Evolutionary conservation across 1,140 invertebrate species (phyloP).

Genomic region (Medauroidea extradentata): DNA sequence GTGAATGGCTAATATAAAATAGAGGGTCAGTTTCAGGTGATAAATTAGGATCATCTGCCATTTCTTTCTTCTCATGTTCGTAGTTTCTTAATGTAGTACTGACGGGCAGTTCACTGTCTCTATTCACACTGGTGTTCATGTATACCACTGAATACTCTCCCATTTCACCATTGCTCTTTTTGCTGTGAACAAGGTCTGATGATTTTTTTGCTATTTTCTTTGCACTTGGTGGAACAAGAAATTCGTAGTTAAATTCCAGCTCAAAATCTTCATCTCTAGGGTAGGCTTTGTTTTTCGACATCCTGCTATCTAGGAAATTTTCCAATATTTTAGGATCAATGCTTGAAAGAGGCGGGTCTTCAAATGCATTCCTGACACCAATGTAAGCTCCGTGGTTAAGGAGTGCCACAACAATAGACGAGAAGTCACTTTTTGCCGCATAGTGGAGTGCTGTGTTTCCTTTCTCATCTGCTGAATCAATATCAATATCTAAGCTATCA

Average conservation of each 20-base stretch:
- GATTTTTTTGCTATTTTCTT: too few species aligned
- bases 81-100: background rate
- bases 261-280: conserved; percentile 58
- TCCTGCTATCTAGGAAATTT: conserved; percentile 64
- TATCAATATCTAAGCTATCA: conserved; percentile 38
- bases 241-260: conserved; percentile 66
- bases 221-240: conserved; percentile 54
- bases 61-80: background rate
- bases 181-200: too few species aligned
- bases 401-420: conserved; percentile 54
- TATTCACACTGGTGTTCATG: background rate
- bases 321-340: conserved; percentile 60
- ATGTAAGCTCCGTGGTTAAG: conserved; percentile 65
- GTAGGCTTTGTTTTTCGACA: conserved; percentile 51
- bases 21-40: conserved; percentile 57
- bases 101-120: background rate
- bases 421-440: conserved; percentile 62
- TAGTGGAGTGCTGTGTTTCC: conserved; percentile 79
- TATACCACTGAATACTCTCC: too few species aligned
- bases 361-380: conserved; percentile 59
- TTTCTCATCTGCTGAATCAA: conserved; percentile 63
- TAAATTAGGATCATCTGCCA: background rate
- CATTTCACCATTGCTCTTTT: background rate
- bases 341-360: conserved; percentile 62
- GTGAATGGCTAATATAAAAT: conserved; percentile 58